A percentile compares a stretch with the other conserved stretches of the same genome.
Conservation (phyloP, 2,113 vertebrate genomes). For the Isurus oxyrinchus region DNA sequence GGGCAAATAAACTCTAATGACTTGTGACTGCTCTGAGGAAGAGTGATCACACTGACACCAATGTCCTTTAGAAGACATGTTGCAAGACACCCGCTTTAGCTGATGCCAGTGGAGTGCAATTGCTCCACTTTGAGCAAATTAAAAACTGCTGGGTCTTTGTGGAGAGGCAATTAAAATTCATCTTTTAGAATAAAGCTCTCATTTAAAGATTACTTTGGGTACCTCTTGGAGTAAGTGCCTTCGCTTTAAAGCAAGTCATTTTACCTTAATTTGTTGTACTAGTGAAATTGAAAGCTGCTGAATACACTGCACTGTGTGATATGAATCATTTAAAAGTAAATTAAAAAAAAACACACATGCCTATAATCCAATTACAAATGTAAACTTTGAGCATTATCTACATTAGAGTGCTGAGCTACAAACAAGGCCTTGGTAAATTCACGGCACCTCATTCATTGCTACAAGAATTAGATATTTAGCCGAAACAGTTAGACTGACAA, state of each 20-base stretch:
- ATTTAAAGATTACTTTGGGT: background rate
- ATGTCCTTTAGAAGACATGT: background rate
- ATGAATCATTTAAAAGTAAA: background rate
- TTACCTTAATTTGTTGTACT: background rate
- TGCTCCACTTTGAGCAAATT: background rate
- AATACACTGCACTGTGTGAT: background rate
- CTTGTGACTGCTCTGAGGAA: background rate
- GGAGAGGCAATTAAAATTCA: background rate
- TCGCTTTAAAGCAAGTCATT: background rate
- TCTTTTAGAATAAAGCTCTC: background rate
- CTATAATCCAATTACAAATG: background rate
- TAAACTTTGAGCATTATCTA: background rate
- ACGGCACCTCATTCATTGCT: background rate
- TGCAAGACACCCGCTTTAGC: background rate
- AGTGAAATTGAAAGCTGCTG: background rate
- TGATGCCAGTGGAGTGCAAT: background rate
- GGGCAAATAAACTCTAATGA: too few species aligned
- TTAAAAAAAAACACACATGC: background rate
- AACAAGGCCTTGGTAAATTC: background rate
- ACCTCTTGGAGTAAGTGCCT: background rate
- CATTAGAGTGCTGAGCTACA: background rate
- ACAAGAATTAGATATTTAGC: background rate
- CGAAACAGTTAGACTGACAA: background rate
- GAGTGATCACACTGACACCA: background rate
- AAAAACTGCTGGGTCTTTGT: background rate